Evolutionary conservation across 2,113 vertebrate species (phyloP), one percentile per base, ranked within the genome.

Genomic region (Oreochromis niloticus): DNA sequence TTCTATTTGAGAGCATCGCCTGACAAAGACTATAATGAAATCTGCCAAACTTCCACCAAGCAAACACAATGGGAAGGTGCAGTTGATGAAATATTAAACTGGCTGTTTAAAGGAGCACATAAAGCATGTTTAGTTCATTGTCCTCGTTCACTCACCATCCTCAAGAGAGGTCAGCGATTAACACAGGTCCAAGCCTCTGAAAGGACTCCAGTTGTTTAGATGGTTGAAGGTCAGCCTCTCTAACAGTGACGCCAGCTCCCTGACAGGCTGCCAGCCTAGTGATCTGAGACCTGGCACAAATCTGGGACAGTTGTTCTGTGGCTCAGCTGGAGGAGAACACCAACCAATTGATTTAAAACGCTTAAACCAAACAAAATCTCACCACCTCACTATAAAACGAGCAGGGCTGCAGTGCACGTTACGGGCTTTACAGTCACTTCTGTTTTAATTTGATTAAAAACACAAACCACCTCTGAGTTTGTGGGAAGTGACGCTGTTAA

Each of bases 21-120:
- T 24, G 82, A 91, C 87, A 93, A 85, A 87, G 78, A 61, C 61
- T 19, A 46, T n/a, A 81, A 78, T 83, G 84, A 92, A 91, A 86
- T 79, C 46, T 43, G 41, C 36, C 39, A 90, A 88, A 92, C 88
- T 27, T 92, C 81, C 83, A 91, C 85, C 48, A 24, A 61, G 87
- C 84, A 87, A 91, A 89, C 57, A 71, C 10, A 73, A 82, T 36
- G 56, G 13, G 68, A 57, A 85, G 78, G 56, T 68, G 59, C 50
- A 48, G 83, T 22, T 68, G 63, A 68, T 75, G 56, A 79, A 87
- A 81, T 14, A 82, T 71, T 41, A 82, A 83, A 80, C 78, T 55
- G 56, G 17, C 7, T 2, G 3, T 71, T 85, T 39, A 73, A 68
- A 80, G 63, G 22, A 80, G 73, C 73, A 52, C 73, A 27, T 46